Evolutionary conservation across 2,888 invertebrate species (phyloP).

Genomic region (Hermaeophaga mercurialis): DNA sequence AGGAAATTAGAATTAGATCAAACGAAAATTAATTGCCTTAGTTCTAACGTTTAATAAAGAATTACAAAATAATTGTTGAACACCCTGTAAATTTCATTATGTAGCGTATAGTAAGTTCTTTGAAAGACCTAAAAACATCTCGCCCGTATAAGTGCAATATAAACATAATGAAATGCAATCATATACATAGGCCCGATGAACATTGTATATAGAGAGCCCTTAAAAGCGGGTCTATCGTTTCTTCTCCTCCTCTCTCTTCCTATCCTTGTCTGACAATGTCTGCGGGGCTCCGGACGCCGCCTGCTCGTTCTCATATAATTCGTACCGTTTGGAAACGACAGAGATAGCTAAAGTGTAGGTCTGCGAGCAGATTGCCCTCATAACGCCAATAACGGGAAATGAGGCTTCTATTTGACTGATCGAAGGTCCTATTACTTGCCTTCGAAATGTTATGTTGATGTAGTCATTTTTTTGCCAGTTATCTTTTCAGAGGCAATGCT

Average conservation of each 20-base stretch:
- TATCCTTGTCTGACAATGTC: constrained; percentile 22
- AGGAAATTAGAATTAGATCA: no score
- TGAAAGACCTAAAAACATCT: no score
- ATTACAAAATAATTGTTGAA: no score
- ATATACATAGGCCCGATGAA: constrained; percentile 21
- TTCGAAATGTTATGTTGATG: constrained; percentile 5
- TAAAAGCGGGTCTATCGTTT: constrained; percentile 22
- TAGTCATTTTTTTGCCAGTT: constrained; percentile 11
- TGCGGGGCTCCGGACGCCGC: constrained; percentile 22
- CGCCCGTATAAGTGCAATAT: constrained; percentile 26
- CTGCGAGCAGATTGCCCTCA: constrained; percentile 18
- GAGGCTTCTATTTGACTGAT: constrained; percentile 13
- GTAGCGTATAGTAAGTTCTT: no score
- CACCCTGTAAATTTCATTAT: no score
- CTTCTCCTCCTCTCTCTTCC: constrained; percentile 11
- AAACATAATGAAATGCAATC: constrained; percentile 23
- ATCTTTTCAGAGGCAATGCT: not conserved
- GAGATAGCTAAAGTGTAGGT: constrained; percentile 11
- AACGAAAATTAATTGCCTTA: no score
- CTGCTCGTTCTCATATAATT: constrained; percentile 23
- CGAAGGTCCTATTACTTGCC: not conserved
- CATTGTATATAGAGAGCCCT: constrained; percentile 22
- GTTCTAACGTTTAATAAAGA: no score
- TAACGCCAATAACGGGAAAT: constrained; percentile 16
- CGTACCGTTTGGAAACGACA: constrained; percentile 6